Percentiles rank a stretch among this genome's conserved stretches.
These are phyloP conservation scores for Lysiphlebus fabarum DNA, from an alignment of 1,140 invertebrate species.

Conservation along the genomic window DNA sequence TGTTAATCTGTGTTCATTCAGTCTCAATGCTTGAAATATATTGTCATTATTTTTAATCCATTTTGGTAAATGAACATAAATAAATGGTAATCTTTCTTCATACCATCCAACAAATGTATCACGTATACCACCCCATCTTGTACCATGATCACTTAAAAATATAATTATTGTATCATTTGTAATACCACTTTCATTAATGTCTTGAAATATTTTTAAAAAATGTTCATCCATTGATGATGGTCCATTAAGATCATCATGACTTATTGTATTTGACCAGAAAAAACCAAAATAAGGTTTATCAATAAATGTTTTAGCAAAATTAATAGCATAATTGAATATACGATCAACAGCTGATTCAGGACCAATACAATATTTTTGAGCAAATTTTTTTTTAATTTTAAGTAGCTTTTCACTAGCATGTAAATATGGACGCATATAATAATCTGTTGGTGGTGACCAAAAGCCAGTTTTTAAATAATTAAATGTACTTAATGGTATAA, in stretches of 20 bases:
- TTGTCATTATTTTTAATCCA: conserved; percentile 63
- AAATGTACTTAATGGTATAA: conserved; percentile 71
- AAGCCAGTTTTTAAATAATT: conserved; percentile 81
- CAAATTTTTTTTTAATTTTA: conserved; percentile 59
- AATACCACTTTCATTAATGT: conserved; percentile 58
- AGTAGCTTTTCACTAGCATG: conserved; percentile 61
- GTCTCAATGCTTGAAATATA: conserved; percentile 64
- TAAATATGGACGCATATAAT: conserved; percentile 76
- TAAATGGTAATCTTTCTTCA: conserved; percentile 85
- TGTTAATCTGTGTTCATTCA: conserved; percentile 71
- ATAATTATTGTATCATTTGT: conserved; percentile 71
- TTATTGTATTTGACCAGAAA: conserved; percentile 76
- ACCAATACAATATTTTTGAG: conserved; percentile 64
- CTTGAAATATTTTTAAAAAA: conserved; percentile 59
- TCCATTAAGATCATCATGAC: conserved; percentile 74
- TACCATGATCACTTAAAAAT: conserved; percentile 89
- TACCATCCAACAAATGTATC: conserved; percentile 80
- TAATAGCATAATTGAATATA: conserved; percentile 61
- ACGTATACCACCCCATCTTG: conserved; percentile 78
- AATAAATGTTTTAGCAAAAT: conserved; percentile 59
- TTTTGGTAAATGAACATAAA: conserved; percentile 75
- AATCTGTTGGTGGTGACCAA: conserved; percentile 73
- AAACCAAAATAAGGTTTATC: conserved; percentile 68
- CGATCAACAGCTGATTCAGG: conserved; percentile 57
- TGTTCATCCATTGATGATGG: conserved; percentile 65